Base-by-base conservation (phyloP, 1,140 invertebrate genomes). In the Cherax quadricarinatus region DNA sequence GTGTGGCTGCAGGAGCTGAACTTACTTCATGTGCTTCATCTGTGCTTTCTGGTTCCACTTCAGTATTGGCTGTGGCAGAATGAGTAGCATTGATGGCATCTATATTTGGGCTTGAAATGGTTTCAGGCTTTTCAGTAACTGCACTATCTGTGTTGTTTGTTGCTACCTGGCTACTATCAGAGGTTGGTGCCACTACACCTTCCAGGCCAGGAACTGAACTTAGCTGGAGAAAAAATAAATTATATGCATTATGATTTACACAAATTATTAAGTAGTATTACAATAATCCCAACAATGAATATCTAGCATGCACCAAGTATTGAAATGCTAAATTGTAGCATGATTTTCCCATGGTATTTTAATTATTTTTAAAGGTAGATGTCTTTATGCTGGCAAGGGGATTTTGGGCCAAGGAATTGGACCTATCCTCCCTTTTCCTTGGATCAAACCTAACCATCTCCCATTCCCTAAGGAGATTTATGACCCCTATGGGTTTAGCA, bases 121-220 rank as follows among this genome's bases (percentile, higher is more conserved):
- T 18, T 14, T 41, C 53, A 30, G 70, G 0, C 14, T 41, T 48
- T 7, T 75, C 14, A 14, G 82, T 57, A 0, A n/a, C 49, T 14
- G 78, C 60, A 57, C 53, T 57, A 3, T 75, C 24, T 95, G 84
- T 57, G 21, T 60, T 80, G 24, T 70, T 66, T 57, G 86, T 18
- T 51, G 87, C 66, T 82, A n/a, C n/a, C 14, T 57, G 80, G n/a
- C 10, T 24, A 30, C 24, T 62, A 30, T 30, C 60, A 70, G 49
- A 21, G 21, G 88, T 24, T 83, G 79, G 30, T 14, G 88, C 88
- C 14, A 82, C 62, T 16, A 89, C 79, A 16, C 88, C 60, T 41
- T 83, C 89, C 83, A 96, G 95, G 94, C 96, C 95, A 94, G 97
- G 97, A 94, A 98, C 97, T 75, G 97, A 98, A 88, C 96, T 96